Evolutionary conservation across 2,113 vertebrate genomes (phyloP), one percentile per base, ranked within the genome.

Genomic region (Elephas maximus): DNA sequence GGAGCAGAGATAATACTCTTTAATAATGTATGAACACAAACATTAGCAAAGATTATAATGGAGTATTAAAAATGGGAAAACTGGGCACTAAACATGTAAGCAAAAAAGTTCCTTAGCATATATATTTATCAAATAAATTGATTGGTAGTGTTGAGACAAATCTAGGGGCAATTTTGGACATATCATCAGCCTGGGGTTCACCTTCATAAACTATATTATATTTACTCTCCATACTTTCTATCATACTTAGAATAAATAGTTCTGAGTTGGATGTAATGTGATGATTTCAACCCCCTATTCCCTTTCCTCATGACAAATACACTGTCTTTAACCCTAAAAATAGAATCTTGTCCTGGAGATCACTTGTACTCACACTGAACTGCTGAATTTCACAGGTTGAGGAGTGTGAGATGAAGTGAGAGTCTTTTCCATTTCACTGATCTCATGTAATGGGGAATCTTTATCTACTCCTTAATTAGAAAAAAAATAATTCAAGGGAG

Each of bases 41-140:
- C 78, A 85, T 90, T 91, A 93, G 14, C 78, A 96, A 88, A 87
- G 21, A 82, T 88, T 81, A 73, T 67, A 65, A 60, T 85, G 17
- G 14, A 57, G 8, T 90, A 82, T 71, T 92, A 73, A 88, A 96
- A 91, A 79, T 88, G 37, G 26, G 24, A 91, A 62, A 89, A 23
- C 10, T n/a, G 53, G 26, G 14, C 15, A 85, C 3, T 92, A 45
- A 11, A 14, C 5, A 21, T 30, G 57, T 79, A 26, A 84, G 33
- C 6, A 88, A 77, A 88, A n/a, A n/a, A 9, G n/a, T 89, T 95
- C 37, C 87, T 41, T 62, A 60, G 67, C 76, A 87, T 80, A 79
- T 84, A 7, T 15, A 41, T 62, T 89, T 96, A 57, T 79, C 77
- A 76, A 92, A 95, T 41, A 11, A 85, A 90, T 33, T 91, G 21